Conservation (phyloP, 2,797 vertebrate genomes). For the Pempheris klunzingeri region DNA sequence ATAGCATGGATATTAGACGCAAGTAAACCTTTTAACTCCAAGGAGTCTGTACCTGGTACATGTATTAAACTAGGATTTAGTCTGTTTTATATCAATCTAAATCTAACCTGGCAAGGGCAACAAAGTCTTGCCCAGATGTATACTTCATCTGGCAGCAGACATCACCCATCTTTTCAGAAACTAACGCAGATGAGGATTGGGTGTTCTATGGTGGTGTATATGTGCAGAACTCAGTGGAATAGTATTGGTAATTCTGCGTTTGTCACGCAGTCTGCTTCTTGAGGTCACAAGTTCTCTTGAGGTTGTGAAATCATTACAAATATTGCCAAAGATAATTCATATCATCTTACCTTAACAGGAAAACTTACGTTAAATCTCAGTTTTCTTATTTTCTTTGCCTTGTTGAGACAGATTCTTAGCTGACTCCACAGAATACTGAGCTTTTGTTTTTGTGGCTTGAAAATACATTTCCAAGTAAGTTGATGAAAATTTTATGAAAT, state of each 20-base stretch:
- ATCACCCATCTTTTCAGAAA: conserved; percentile 24
- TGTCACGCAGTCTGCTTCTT: neutral
- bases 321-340: conserved; percentile 24
- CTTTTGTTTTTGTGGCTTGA: no score
- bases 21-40: conserved; percentile 42
- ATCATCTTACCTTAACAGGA: conserved; percentile 1
- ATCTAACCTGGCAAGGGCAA: conserved; percentile 17
- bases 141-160: conserved; percentile 7
- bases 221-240: conserved; percentile 38
- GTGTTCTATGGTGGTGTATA: conserved; percentile 10
- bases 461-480: no score
- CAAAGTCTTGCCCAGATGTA: conserved; percentile 7
- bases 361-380: neutral
- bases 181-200: conserved; percentile 4
- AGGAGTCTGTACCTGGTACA: conserved; percentile 57
- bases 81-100: conserved; percentile 52
- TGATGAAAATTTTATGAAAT: neutral
- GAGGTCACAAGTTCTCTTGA: neutral
- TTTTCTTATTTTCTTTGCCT: neutral
- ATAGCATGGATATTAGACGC: conserved; percentile 5
- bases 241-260: conserved; percentile 22
- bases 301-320: conserved; percentile 46
- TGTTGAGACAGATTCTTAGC: neutral
- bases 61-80: conserved; percentile 32
- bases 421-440: neutral